Conservation (phyloP, 2,113 vertebrate species). For the Anguilla rostrata region DNA sequence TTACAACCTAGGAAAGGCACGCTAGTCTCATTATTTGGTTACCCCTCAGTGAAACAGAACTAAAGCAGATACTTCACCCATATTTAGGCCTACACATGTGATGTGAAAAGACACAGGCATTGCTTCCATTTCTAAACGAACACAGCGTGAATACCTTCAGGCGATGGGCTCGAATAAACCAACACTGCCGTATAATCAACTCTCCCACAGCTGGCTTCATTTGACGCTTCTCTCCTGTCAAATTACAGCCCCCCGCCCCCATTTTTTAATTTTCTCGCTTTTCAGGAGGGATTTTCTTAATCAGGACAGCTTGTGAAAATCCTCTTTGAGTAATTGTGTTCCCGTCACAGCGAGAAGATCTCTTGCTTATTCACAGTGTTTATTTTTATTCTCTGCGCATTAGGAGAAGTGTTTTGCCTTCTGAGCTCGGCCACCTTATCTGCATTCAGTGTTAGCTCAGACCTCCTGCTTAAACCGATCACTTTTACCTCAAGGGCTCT, state of each 20-base stretch:
- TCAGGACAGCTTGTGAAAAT: conserved; percentile 13
- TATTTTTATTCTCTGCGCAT: background rate
- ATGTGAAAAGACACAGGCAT: background rate
- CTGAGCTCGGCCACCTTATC: background rate
- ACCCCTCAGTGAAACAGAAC: background rate
- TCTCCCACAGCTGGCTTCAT: background rate
- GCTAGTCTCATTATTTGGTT: background rate
- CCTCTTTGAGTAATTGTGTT: background rate
- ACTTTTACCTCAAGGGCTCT: background rate
- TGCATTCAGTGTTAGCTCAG: background rate
- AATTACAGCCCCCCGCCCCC: background rate
- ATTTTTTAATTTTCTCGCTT: conserved; percentile 14
- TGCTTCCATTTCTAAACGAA: background rate
- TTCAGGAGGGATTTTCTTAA: conserved; percentile 9
- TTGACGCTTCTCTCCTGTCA: conserved; percentile 2
- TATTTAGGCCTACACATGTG: background rate
- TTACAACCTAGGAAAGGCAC: background rate
- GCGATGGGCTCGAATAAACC: background rate
- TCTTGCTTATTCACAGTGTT: background rate
- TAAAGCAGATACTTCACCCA: background rate
- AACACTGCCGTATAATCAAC: background rate
- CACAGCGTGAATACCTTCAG: conserved; percentile 1
- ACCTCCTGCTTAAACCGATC: background rate
- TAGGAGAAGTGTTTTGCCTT: conserved; percentile 3
- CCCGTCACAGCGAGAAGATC: background rate